Evolutionary conservation across 1,140 invertebrate species (phyloP).

Genomic region (Camponotus vicinus): DNA sequence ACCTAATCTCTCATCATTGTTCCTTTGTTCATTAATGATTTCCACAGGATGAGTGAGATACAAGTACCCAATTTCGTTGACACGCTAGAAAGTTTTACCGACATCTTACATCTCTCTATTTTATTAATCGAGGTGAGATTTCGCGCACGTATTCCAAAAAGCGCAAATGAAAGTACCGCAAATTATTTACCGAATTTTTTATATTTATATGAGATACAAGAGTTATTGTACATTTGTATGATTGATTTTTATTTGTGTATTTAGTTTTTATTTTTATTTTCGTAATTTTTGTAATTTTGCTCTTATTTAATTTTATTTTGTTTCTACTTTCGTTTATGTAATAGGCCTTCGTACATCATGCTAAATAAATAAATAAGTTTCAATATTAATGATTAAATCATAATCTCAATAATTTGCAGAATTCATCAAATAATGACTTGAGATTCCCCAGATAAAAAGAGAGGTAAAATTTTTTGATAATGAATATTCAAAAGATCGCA

Average conservation of each 20-base stretch:
- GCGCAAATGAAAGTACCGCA: background rate
- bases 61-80: slow-evolving; percentile 30
- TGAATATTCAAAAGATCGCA: background rate
- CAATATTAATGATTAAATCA: background rate
- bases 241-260: too few relatives aligned
- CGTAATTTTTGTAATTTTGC: too few relatives aligned
- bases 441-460: background rate
- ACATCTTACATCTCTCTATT: slow-evolving; percentile 18
- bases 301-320: too few relatives aligned
- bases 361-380: too few relatives aligned
- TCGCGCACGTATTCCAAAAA: slow-evolving; percentile 23
- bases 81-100: slow-evolving; percentile 37
- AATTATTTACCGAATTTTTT: background rate
- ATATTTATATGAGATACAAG: too few relatives aligned
- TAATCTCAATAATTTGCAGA: background rate
- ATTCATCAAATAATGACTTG: background rate
- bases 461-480: background rate
- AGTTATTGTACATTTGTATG: background rate
- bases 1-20: slow-evolving; percentile 33
- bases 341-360: too few relatives aligned
- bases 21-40: slow-evolving; percentile 42
- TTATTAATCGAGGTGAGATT: slow-evolving; percentile 57
- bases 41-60: background rate
- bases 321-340: too few relatives aligned
- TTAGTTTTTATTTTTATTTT: too few relatives aligned